phyloP scores from a whole-genome alignment of 2,797 vertebrate genomes.

The Xiphorhynchus erythropygius region DNA sequence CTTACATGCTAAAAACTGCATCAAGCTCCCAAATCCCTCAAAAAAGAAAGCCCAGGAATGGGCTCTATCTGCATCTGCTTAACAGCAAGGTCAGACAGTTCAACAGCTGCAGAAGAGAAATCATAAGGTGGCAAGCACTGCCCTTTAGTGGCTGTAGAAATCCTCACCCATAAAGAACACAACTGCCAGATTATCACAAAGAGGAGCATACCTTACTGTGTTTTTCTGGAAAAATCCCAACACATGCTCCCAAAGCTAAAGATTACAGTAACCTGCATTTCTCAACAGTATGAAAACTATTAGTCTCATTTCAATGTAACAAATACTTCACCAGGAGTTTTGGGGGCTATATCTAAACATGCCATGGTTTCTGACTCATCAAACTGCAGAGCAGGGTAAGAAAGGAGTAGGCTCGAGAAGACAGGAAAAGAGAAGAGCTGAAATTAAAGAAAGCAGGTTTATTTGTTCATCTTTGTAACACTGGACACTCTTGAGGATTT shows the following conservation, averaged over 20 bases:
- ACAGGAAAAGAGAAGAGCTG: neutral
- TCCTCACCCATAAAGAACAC: neutral
- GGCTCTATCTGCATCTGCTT: neutral
- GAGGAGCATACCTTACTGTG: neutral
- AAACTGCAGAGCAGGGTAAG: neutral
- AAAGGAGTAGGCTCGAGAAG: neutral
- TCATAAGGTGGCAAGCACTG: constrained; percentile 43
- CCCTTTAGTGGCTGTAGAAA: constrained; percentile 54
- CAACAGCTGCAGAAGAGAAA: neutral
- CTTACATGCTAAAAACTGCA: neutral
- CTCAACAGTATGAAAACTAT: neutral
- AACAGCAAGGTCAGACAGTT: constrained; percentile 2
- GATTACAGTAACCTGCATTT: neutral
- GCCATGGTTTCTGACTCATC: neutral
- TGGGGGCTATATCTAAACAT: neutral
- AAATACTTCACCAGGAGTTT: neutral
- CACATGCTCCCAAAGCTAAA: neutral
- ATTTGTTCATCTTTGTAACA: neutral
- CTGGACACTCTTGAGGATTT: neutral
- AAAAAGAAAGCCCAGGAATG: neutral
- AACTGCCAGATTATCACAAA: neutral
- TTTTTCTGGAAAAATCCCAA: neutral
- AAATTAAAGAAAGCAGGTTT: neutral
- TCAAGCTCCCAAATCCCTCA: neutral
- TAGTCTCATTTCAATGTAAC: neutral